These are phyloP conservation scores for Noctua janthina DNA, from an alignment of 2,888 invertebrate species.

Conservation along the genomic window DNA sequence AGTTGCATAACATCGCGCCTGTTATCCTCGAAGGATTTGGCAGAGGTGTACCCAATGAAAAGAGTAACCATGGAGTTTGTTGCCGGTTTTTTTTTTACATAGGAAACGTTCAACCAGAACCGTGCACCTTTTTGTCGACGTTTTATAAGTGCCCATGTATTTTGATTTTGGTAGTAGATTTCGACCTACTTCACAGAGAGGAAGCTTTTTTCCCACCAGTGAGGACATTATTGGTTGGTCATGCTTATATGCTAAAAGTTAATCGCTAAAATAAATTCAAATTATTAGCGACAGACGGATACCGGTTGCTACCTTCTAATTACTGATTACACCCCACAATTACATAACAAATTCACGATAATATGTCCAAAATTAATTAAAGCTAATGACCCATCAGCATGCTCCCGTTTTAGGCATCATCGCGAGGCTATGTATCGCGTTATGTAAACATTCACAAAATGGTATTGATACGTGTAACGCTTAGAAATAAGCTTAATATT, in stretches of 20 bases:
- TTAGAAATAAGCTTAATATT: constrained; percentile 54
- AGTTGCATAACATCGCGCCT: too few species aligned
- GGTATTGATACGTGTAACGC: constrained; percentile 53
- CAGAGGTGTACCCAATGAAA: too few species aligned
- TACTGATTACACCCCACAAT: constrained; percentile 8
- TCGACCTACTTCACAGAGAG: too few species aligned
- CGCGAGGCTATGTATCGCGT: constrained; percentile 13
- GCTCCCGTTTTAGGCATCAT: constrained; percentile 16
- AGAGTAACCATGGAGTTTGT: too few species aligned
- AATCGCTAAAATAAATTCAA: neutral
- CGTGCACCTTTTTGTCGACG: too few species aligned
- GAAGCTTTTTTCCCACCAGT: too few species aligned
- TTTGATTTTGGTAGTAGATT: too few species aligned
- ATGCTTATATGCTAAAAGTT: neutral
- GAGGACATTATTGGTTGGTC: neutral
- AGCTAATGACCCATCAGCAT: constrained; percentile 9
- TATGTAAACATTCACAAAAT: constrained; percentile 50
- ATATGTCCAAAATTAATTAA: constrained; percentile 4
- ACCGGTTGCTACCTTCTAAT: constrained; percentile 1
- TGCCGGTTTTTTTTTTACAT: too few species aligned
- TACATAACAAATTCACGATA: neutral
- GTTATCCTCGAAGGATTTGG: too few species aligned
- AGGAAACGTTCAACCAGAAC: too few species aligned
- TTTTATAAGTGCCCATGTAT: too few species aligned
- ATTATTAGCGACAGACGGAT: neutral